Evolutionary conservation across 1,140 invertebrate genomes (phyloP).

Genomic region (Batillaria attramentaria): DNA sequence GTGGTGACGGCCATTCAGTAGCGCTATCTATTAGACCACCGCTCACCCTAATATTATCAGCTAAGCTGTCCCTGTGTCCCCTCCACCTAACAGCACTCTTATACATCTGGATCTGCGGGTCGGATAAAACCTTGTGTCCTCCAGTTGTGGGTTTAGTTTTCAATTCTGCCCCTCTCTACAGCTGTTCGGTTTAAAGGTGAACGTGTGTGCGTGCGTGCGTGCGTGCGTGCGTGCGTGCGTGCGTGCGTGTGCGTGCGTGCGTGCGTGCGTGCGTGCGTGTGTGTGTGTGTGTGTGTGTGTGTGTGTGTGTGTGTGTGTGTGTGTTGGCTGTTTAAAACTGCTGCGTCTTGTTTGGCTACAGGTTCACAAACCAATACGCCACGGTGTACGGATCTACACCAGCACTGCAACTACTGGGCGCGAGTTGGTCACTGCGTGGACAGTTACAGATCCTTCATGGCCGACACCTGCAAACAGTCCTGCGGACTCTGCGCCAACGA

Average conservation of each 20-base stretch:
- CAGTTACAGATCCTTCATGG: not conserved
- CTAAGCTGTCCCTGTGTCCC: no score
- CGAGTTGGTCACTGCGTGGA: not conserved
- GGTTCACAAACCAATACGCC: not conserved
- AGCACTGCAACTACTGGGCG: not conserved
- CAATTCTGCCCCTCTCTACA: no score
- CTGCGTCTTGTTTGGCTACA: not conserved
- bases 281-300: not conserved
- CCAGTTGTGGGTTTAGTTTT: no score
- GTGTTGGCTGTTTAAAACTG: not conserved
- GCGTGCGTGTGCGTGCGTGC: not conserved
- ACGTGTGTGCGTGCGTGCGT: no score
- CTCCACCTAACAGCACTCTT: no score
- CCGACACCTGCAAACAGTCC: not conserved
- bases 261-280: not conserved
- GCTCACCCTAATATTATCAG: no score
- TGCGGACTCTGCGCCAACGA: not conserved
- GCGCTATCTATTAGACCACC: no score
- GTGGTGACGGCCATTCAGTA: no score
- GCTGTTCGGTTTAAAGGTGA: no score
- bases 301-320: conserved; percentile 6
- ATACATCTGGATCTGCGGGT: no score
- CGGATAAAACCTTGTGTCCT: no score
- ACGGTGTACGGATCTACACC: not conserved
- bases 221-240: no score